phyloP scores from a whole-genome alignment of 2,113 vertebrate species.

The Syngnathus floridae region DNA sequence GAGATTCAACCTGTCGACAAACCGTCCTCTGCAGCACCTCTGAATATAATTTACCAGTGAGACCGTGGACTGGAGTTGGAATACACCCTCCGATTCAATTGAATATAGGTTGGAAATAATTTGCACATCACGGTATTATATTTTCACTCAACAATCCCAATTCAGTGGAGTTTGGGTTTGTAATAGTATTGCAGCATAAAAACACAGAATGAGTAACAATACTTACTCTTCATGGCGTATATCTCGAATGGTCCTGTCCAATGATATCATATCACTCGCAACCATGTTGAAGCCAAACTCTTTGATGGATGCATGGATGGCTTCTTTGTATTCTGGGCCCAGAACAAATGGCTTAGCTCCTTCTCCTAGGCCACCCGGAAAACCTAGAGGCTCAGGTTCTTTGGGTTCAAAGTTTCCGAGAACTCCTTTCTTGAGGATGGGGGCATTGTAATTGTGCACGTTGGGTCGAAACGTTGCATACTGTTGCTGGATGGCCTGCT shows the following conservation, averaged over 20 bases:
- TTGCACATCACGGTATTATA: no score
- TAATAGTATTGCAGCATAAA: neutral
- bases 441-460: constrained; percentile 75
- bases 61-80: no score
- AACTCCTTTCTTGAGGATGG: constrained; percentile 77
- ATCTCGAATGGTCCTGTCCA: constrained; percentile 88
- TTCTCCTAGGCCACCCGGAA: constrained; percentile 85
- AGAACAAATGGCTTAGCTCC: constrained; percentile 84
- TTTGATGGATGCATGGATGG: constrained; percentile 87
- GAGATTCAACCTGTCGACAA: no score
- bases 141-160: no score
- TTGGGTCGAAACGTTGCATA: constrained; percentile 93
- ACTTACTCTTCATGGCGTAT: constrained; percentile 96
- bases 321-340: constrained; percentile 88
- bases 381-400: constrained; percentile 84
- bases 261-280: constrained; percentile 96
- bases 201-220: neutral
- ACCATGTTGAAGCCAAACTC: constrained; percentile 99
- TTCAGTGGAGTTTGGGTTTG: no score
- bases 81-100: no score
- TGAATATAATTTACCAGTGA: no score
- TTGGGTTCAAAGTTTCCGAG: constrained; percentile 91
- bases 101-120: no score
- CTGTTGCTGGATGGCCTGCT: constrained; percentile 84
- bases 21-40: no score